Evolutionary conservation across 2,888 invertebrate genomes (phyloP).

Genomic region (Hofmannophila pseudospretella): DNA sequence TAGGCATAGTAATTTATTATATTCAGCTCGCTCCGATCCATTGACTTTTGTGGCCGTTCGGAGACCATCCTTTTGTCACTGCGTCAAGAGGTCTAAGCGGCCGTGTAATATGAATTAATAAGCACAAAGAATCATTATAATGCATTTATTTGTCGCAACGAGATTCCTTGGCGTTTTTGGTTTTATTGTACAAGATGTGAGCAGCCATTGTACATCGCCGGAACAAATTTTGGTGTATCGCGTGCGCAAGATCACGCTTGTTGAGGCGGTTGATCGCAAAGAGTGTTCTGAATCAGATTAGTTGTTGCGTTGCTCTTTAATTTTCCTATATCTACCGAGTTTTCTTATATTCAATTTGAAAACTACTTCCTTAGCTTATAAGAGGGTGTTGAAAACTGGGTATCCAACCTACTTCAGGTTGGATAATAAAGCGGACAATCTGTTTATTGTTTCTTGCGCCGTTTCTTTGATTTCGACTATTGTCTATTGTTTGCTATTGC

Average conservation of each 20-base stretch:
- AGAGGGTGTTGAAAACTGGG: no score
- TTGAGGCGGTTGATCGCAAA: slow-evolving; percentile 33
- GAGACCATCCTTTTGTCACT: slow-evolving; percentile 64
- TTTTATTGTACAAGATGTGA: slow-evolving; percentile 46
- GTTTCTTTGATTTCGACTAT: no score
- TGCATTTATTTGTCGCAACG: slow-evolving; percentile 67
- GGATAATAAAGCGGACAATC: no score
- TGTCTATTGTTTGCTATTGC: no score
- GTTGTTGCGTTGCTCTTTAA: no score
- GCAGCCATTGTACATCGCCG: slow-evolving; percentile 43
- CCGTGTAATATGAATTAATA: slow-evolving; percentile 78
- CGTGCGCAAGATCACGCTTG: slow-evolving; percentile 53
- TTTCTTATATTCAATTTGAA: no score
- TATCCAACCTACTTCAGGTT: no score
- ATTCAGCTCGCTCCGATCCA: slow-evolving; percentile 65
- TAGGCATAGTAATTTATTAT: slow-evolving; percentile 71
- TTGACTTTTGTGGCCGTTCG: slow-evolving; percentile 68
- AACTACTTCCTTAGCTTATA: no score
- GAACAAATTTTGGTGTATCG: slow-evolving; percentile 67
- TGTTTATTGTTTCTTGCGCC: no score
- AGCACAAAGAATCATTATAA: slow-evolving; percentile 71
- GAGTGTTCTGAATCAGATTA: slow-evolving; percentile 16
- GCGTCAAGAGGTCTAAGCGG: slow-evolving; percentile 64
- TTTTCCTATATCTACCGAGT: no score
- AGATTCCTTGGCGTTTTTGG: slow-evolving; percentile 39